Evolutionary conservation across 2,113 vertebrate species (phyloP).

Genomic region (Leptocoma aspasia): DNA sequence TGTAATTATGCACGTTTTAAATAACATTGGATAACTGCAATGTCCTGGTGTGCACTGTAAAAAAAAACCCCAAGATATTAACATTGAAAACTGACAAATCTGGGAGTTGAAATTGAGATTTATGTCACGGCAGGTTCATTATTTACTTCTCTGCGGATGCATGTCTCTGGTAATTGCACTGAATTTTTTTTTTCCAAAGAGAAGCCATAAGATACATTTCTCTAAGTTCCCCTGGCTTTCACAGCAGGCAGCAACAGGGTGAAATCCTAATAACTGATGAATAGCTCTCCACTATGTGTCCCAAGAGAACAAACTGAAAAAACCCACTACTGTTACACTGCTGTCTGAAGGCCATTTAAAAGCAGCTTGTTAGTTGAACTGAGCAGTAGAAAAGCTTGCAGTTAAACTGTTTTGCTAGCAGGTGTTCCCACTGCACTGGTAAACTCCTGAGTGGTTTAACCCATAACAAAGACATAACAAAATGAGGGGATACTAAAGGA

Average conservation of each 20-base stretch:
- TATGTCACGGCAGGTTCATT: background rate
- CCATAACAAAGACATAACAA: background rate
- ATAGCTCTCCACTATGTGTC: constrained; percentile 42
- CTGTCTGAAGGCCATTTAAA: constrained; percentile 57
- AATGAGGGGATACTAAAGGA: background rate
- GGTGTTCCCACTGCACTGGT: constrained; percentile 41
- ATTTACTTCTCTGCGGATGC: background rate
- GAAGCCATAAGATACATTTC: background rate
- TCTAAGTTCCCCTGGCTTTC: background rate
- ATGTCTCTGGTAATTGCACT: background rate
- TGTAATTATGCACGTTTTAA: background rate
- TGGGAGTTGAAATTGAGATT: constrained; percentile 8
- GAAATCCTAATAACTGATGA: constrained; percentile 55
- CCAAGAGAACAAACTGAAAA: constrained; percentile 21
- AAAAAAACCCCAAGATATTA: background rate
- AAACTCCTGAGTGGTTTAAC: constrained; percentile 41
- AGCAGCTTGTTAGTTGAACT: constrained; percentile 63
- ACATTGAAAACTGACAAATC: background rate
- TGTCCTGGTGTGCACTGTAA: background rate
- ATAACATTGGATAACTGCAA: background rate
- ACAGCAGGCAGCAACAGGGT: constrained; percentile 18
- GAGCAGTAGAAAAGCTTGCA: constrained; percentile 39
- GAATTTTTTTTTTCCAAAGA: background rate
- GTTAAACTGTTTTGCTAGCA: constrained; percentile 58
- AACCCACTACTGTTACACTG: background rate